Base-by-base conservation (phyloP, 2,888 invertebrate species). In the Ctenicera cuprea region DNA sequence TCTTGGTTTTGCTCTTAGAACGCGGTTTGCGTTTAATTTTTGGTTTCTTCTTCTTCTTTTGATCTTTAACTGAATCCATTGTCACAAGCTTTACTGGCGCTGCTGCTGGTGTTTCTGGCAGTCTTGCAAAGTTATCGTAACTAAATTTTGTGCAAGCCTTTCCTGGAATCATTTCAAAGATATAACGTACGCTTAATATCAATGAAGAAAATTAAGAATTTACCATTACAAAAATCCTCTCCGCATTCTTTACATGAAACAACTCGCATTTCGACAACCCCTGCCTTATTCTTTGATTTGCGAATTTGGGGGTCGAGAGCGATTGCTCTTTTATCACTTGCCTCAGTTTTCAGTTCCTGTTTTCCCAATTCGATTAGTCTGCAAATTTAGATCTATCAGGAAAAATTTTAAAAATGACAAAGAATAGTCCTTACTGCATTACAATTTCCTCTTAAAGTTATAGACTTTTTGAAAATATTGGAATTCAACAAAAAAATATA, bases 201-300 rank as follows among this genome's bases (percentile, higher is more conserved):
- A n/a, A n/a, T n/a, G n/a, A 5, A 43, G n/a, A 16, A 48, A 20
- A 48, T 14, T 12, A 3, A 3, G 57, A 76, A 38, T 52, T 82
- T 87, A 91, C 93, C 93, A 84, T 91, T 91, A 86, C 96, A 96
- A 87, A 94, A 94, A 87, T 96, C 96, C 85, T 95, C 95, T 5
- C 94, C 94, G 81, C 96, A 96, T 83, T 95, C 95, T 0, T 88
- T 85, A 85, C 96, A 96, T 65, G 93, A 91, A 66, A 93, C 89
- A 37, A 93, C 90, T 79, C 94, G 90, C 20, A 93, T 94, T 85
- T 95, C 95, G 30, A 95, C 90, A 71, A 95, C 93, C 12, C 95
- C 95, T 0, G 94, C 92, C 76, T 94, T 93, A 83, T 94, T 95
- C 87, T 96, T 96, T n/a, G 90, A 91, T 83, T 93, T 94, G 81